These are phyloP conservation scores for Netelia virgata DNA, from an alignment of 2,888 invertebrate species.

Conservation along the genomic window DNA sequence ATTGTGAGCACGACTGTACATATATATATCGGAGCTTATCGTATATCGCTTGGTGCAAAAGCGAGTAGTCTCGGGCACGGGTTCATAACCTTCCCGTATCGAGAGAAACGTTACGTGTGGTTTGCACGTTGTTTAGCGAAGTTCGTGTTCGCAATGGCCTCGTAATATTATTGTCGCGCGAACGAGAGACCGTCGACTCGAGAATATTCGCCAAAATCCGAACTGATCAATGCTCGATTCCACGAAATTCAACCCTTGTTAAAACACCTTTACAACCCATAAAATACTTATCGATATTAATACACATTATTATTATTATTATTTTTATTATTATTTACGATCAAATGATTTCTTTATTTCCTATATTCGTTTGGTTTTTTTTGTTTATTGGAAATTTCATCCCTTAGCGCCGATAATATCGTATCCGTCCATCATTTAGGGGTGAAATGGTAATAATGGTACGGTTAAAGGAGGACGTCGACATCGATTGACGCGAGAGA, in stretches of 20 bases:
- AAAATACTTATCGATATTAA: no score
- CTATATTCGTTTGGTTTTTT: background rate
- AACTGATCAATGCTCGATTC: background rate
- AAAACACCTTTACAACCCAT: no score
- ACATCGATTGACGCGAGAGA: conserved; percentile 14
- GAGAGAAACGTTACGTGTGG: conserved; percentile 70
- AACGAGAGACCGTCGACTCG: conserved; percentile 1
- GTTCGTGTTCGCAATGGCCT: conserved; percentile 22
- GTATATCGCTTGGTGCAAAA: conserved; percentile 49
- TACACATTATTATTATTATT: no score
- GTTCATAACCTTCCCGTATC: conserved; percentile 76
- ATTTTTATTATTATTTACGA: no score
- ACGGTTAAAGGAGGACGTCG: background rate
- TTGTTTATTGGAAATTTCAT: background rate
- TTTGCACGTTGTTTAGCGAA: conserved; percentile 79
- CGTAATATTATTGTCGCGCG: conserved; percentile 53
- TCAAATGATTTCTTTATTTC: no score
- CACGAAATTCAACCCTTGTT: background rate
- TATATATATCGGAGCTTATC: conserved; percentile 43
- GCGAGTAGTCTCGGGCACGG: conserved; percentile 58
- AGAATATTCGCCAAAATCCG: background rate
- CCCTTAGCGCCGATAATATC: background rate
- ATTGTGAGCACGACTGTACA: conserved; percentile 34
- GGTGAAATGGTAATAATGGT: background rate
- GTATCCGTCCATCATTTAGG: background rate